Conservation (phyloP, 2,888 invertebrate genomes). For the Coelinius sp. region DNA sequence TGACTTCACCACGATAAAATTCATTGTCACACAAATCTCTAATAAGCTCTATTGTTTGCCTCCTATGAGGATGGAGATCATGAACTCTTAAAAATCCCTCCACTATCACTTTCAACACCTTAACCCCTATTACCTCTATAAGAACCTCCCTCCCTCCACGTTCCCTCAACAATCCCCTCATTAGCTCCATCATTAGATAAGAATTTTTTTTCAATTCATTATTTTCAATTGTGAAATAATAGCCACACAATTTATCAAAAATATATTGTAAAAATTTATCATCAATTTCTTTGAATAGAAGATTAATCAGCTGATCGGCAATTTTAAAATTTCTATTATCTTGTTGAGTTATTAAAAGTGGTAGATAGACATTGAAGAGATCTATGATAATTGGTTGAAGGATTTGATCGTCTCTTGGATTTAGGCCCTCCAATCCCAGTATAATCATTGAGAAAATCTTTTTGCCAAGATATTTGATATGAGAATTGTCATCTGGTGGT, state of each 20-base stretch:
- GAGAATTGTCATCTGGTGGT: conserved; percentile 57
- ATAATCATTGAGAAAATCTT: conserved; percentile 65
- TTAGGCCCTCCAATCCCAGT: conserved; percentile 62
- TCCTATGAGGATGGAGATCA: conserved; percentile 62
- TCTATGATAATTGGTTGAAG: conserved; percentile 60
- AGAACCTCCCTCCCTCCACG: conserved; percentile 53
- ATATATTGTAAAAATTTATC: conserved; percentile 54
- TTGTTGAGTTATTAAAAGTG: conserved; percentile 57
- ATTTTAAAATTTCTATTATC: conserved; percentile 53
- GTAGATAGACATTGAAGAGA: conserved; percentile 64
- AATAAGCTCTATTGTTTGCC: conserved; percentile 60
- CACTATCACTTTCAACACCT: conserved; percentile 56
- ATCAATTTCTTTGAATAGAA: conserved; percentile 60
- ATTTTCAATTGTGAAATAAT: background rate
- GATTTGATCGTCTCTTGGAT: conserved; percentile 58
- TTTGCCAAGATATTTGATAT: conserved; percentile 57
- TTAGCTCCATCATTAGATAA: conserved; percentile 62
- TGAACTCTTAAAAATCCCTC: conserved; percentile 64
- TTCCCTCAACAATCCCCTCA: conserved; percentile 56
- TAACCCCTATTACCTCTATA: conserved; percentile 56
- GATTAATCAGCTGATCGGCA: conserved; percentile 58
- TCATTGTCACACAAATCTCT: conserved; percentile 53
- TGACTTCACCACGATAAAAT: conserved; percentile 49
- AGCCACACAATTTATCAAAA: conserved; percentile 55
- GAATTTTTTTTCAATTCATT: conserved; percentile 42